These are phyloP conservation scores for Sinhomidia bicolor DNA, from an alignment of 2,888 invertebrate species.

Conservation along the genomic window DNA sequence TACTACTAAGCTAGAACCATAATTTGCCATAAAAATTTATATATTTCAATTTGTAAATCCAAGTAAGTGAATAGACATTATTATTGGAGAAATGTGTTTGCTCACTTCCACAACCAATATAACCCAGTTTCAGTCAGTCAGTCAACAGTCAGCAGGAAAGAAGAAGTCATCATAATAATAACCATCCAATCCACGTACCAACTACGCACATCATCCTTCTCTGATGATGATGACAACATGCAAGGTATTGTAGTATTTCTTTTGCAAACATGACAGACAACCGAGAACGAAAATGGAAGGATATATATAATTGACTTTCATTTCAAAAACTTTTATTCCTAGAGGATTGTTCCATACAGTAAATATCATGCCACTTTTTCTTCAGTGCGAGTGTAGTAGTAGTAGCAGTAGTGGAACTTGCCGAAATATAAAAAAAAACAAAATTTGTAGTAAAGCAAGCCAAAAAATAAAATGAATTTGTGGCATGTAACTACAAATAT, in stretches of 20 bases:
- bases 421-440: neutral
- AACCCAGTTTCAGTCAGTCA: conserved; percentile 13
- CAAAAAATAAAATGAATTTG: neutral
- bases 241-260: no score
- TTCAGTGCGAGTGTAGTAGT: neutral
- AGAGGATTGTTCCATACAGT: neutral
- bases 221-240: no score
- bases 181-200: neutral
- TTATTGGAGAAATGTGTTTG: neutral
- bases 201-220: neutral
- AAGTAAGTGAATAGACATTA: neutral
- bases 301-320: no score
- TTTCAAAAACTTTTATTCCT: neutral
- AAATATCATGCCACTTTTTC: no score
- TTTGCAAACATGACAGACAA: no score
- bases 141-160: neutral
- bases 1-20: no score
- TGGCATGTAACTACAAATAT: neutral
- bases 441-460: neutral
- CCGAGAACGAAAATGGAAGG: no score
- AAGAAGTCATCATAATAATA: conserved; percentile 1
- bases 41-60: conserved; percentile 14
- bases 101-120: neutral
- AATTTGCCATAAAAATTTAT: conserved; percentile 22
- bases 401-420: neutral